These are phyloP conservation scores for Eulemur rubriventer DNA, from an alignment of 2,797 vertebrate genomes.

Conservation along the genomic window DNA sequence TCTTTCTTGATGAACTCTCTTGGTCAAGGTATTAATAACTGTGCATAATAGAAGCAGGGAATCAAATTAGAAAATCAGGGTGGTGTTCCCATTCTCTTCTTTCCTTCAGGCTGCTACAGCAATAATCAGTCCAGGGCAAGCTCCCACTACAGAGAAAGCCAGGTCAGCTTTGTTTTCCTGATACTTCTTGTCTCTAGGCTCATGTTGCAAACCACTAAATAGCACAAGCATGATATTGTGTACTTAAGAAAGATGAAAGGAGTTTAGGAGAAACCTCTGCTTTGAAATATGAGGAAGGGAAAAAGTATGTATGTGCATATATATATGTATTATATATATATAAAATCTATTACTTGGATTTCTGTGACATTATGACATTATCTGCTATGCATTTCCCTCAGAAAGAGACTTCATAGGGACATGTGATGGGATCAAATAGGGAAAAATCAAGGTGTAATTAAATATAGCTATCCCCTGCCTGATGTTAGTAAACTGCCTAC, in stretches of 20 bases:
- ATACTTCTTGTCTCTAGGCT: not conserved
- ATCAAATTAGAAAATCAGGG: not conserved
- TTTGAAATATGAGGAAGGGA: not conserved
- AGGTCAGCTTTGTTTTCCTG: not conserved
- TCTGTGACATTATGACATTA: not conserved
- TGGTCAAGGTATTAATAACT: not conserved
- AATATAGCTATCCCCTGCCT: not conserved
- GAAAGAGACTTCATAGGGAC: not conserved
- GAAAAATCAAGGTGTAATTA: not conserved
- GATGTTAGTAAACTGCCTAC: not conserved
- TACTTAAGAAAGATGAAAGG: not conserved
- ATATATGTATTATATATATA: too few species aligned
- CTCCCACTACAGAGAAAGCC: not conserved
- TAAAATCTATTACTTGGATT: not conserved
- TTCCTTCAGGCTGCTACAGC: not conserved
- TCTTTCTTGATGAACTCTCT: not conserved
- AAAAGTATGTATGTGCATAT: not conserved
- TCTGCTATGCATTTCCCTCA: not conserved
- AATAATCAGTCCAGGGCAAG: not conserved
- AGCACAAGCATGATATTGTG: not conserved
- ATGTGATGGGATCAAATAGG: not conserved
- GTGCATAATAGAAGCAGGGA: not conserved
- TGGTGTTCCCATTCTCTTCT: not conserved
- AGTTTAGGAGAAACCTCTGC: not conserved
- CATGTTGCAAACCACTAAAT: not conserved